Percentiles rank a stretch among this genome's conserved stretches.
These are phyloP conservation scores for Sceloporus undulatus DNA, from an alignment of 2,113 vertebrate genomes.

Conservation along the genomic window DNA sequence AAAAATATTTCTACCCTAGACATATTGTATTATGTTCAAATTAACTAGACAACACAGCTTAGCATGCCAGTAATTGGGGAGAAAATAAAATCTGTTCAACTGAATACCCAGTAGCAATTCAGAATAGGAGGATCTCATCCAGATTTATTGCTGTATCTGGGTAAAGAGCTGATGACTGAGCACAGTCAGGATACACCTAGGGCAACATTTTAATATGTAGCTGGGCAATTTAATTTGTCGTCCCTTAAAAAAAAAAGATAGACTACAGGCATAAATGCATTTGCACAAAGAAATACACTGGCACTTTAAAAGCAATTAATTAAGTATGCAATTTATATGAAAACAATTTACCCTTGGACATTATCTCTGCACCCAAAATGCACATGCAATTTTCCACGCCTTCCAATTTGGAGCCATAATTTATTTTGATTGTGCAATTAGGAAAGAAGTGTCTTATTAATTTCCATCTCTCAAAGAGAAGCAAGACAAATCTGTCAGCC, in stretches of 20 bases:
- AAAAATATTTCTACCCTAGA: slow-evolving; percentile 46
- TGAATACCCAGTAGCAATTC: slow-evolving; percentile 65
- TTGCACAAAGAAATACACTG: slow-evolving; percentile 66
- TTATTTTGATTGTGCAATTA: slow-evolving; percentile 82
- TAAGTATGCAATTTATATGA: slow-evolving; percentile 76
- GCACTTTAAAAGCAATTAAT: slow-evolving; percentile 75
- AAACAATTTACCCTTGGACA: slow-evolving; percentile 73
- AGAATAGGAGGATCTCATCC: slow-evolving; percentile 55
- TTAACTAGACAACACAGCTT: slow-evolving; percentile 43
- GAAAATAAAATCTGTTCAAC: slow-evolving; percentile 71
- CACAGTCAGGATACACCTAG: slow-evolving; percentile 54
- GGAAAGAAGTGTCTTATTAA: slow-evolving; percentile 78
- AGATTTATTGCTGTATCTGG: slow-evolving; percentile 57
- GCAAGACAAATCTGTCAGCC: slow-evolving; percentile 68
- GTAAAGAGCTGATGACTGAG: slow-evolving; percentile 66
- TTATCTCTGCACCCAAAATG: slow-evolving; percentile 74
- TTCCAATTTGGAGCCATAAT: slow-evolving; percentile 76
- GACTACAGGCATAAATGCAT: slow-evolving; percentile 62
- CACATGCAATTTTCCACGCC: slow-evolving; percentile 68
- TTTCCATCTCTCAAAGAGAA: slow-evolving; percentile 70
- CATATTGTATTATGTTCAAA: slow-evolving; percentile 54
- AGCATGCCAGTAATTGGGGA: slow-evolving; percentile 63
- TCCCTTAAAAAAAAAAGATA: slow-evolving; percentile 20
- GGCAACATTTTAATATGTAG: slow-evolving; percentile 54
- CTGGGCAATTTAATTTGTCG: slow-evolving; percentile 71